Base-by-base conservation (phyloP, 2,113 vertebrate genomes). In the Petromus typicus region DNA sequence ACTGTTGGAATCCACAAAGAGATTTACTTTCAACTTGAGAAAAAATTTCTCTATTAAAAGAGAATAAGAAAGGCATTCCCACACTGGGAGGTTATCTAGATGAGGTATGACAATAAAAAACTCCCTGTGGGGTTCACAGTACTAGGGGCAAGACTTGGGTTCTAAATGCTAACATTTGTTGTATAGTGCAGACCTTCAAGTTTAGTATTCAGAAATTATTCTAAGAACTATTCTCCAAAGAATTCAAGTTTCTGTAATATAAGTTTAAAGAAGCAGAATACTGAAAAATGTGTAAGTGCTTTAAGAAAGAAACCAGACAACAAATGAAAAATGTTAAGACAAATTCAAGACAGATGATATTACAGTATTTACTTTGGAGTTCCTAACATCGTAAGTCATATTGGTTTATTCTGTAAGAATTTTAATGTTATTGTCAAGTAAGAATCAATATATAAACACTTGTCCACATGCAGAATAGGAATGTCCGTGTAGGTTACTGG, bases 201-300 rank as follows among this genome's bases (percentile, higher is more conserved):
- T 86, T 69, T 89, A 75, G 93, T 69, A 88, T 89, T 93, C 17
- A 67, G 57, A 56, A 79, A 67, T 66, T 64, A 66, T 11, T 40
- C 34, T 67, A 75, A 83, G 54, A 90, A 94, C 32, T 43, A 91
- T 34, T 88, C 66, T 97, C 61, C 51, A 92, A 88, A n/a, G 10
- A 96, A 18, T 91, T 91, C 61, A 91, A 86, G 66, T 32, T 85
- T 34, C 43, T 86, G 0, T 34, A 81, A 90, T 85, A 43, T 10
- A 96, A 96, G 18, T 91, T 93, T 73, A 94, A 96, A 92, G 48
- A 90, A 90, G 90, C 32, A 11, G 56, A 95, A 86, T 64, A 86
- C 27, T 94, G 20, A 93, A 95, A 95, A 96, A 90, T 66, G 7
- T 54, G 0, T 63, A 40, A 97, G 37, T 85, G 17, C 51, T 91